Evolutionary conservation across 2,797 vertebrate genomes (phyloP).

Genomic region (Hydrolagus colliei): DNA sequence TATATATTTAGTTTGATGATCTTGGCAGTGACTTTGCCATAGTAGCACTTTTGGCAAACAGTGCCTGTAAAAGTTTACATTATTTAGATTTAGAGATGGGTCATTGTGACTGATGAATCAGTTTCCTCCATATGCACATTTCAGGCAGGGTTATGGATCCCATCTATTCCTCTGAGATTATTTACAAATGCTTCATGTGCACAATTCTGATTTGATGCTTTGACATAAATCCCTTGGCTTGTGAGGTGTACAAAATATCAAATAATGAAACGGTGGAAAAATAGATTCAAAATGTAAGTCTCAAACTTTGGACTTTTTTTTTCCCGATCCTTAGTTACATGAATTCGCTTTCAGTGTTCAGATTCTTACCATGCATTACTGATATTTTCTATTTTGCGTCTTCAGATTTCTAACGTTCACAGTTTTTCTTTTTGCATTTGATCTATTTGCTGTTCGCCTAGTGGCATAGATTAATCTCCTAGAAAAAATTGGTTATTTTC

Average conservation of each 20-base stretch:
- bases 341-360: too few relatives aligned
- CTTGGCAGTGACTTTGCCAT: not conserved
- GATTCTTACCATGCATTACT: too few relatives aligned
- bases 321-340: too few relatives aligned
- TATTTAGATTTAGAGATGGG: not conserved
- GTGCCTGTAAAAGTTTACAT: not conserved
- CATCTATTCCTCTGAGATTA: not conserved
- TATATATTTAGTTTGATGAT: not conserved
- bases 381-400: too few relatives aligned
- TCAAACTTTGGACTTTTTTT: too few relatives aligned
- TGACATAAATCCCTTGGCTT: slow-evolving; percentile 8
- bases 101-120: not conserved
- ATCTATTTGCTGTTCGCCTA: too few relatives aligned
- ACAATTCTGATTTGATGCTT: not conserved
- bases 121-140: not conserved
- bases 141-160: not conserved
- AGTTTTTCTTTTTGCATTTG: too few relatives aligned
- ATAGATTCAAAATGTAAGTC: too few relatives aligned
- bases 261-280: too few relatives aligned
- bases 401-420: too few relatives aligned
- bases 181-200: not conserved
- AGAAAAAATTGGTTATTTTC: too few relatives aligned
- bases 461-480: too few relatives aligned
- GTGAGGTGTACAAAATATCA: not conserved
- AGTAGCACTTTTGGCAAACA: not conserved